Evolutionary conservation across 1,140 invertebrate genomes (phyloP), one percentile per base, ranked within the genome.

Genomic region (Mizuhopecten yessoensis): DNA sequence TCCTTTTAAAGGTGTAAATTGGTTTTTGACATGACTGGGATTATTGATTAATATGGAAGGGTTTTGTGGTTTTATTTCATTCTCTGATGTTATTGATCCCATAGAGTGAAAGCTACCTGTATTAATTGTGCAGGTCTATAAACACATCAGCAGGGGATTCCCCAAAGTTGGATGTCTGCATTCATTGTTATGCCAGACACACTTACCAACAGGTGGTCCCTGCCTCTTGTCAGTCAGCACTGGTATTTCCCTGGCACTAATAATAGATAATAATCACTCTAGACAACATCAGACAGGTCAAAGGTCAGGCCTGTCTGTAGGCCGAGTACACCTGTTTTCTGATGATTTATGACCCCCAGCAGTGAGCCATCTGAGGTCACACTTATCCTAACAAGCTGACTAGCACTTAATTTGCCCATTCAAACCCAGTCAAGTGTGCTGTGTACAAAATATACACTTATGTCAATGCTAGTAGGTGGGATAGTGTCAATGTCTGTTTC

Each of bases 231-330:
- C 57, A 75, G 57, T 75, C 57, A 75, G 57, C 57, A 75, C 57
- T 75, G 57, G 57, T 75, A 75, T 75, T 75, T 75, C 57, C 57
- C 57, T 75, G 57, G 23, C 29, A n/a, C 57, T 75, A 75, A 75
- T 75, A 75, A 75, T 75, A 75, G 57, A 75, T 75, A 75, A 75
- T 75, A 75, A 75, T 75, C 57, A 75, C 57, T 75, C 57, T 75
- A 75, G 57, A 75, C 57, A 75, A 75, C 57, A 75, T 75, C 57
- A 75, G 57, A 75, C 57, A 75, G 57, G 57, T 75, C 57, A 75
- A 17, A 75, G 57, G 23, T 75, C 57, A 75, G 15, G 23, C 23
- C 57, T 75, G 57, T 75, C 57, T 75, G 57, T 75, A 75, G 57
- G 57, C n/a, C 57, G 23, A 75, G 57, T 75, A 75, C 57, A 75